Evolutionary conservation across 2,888 invertebrate species (phyloP).

Genomic region (Hylaea fasciaria): DNA sequence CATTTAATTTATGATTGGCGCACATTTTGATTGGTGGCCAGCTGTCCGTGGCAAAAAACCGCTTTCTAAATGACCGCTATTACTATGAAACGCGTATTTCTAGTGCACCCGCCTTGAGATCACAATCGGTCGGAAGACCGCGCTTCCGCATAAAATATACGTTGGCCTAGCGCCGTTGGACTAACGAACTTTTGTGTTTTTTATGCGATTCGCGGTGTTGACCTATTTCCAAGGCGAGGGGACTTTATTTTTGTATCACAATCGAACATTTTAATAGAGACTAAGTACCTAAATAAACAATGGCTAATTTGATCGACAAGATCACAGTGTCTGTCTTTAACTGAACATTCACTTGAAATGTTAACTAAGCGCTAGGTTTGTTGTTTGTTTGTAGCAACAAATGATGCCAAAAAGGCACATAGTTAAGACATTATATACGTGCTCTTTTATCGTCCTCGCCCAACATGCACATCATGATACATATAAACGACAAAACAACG

Average conservation of each 20-base stretch:
- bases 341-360: no score
- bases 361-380: no score
- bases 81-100: conserved; percentile 67
- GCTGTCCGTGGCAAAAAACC: conserved; percentile 79
- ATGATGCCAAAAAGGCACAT: no score
- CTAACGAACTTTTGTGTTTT: conserved; percentile 47
- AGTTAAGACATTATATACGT: no score
- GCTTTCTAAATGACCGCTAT: conserved; percentile 80
- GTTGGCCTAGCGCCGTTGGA: conserved; percentile 52
- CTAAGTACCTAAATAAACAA: no score
- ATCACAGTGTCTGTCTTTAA: no score
- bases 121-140: conserved; percentile 63
- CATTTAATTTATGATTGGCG: conserved; percentile 46
- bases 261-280: no score
- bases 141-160: conserved; percentile 69
- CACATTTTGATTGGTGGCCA: conserved; percentile 79
- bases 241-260: conserved; percentile 13
- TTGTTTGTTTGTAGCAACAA: no score
- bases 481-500: no score
- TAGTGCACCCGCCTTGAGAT: conserved; percentile 73
- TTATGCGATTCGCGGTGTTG: conserved; percentile 44
- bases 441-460: no score
- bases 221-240: conserved; percentile 33
- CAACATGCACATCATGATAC: no score
- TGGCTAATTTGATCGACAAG: no score